These are phyloP conservation scores for Prunella himalayana DNA, from an alignment of 2,113 vertebrate species.

Conservation along the genomic window DNA sequence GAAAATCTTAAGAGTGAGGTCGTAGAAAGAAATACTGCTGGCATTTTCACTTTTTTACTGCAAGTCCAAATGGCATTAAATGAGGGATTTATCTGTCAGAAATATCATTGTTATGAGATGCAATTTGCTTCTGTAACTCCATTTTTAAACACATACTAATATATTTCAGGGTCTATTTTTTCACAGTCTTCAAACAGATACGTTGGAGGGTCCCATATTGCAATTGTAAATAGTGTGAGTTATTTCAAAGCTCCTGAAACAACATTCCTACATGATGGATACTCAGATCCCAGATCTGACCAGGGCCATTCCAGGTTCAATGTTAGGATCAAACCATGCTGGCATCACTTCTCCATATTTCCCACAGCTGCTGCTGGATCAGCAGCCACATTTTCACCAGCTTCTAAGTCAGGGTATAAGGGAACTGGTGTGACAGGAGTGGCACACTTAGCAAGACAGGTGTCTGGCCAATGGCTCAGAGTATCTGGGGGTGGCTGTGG, in stretches of 20 bases:
- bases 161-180: not conserved
- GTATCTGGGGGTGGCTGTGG: not conserved
- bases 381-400: not conserved
- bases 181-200: not conserved
- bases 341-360: not conserved
- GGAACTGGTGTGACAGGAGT: not conserved
- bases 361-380: not conserved
- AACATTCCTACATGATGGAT: not conserved
- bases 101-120: not conserved
- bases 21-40: not conserved
- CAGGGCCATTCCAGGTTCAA: not conserved
- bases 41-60: not conserved
- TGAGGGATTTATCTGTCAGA: not conserved
- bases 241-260: not conserved
- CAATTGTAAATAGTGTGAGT: not conserved
- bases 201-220: not conserved
- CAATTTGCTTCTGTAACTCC: not conserved
- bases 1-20: not conserved
- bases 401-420: not conserved
- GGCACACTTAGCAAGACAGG: accelerated
- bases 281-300: not conserved
- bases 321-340: not conserved
- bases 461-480: not conserved
- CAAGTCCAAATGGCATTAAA: not conserved
- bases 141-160: not conserved